Conservation (phyloP, 2,888 invertebrate species). For the Diloba caeruleocephala region DNA sequence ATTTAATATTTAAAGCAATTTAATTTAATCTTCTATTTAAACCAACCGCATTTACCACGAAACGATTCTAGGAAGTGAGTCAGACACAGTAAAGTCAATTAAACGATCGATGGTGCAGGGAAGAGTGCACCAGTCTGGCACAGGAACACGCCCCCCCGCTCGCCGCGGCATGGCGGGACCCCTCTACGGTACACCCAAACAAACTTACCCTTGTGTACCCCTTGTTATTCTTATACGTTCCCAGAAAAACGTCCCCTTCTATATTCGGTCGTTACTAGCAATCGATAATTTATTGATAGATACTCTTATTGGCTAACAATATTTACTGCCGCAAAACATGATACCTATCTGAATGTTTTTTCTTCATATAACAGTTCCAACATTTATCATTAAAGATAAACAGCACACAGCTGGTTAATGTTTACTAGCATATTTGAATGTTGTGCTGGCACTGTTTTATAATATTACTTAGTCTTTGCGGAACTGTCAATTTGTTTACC, state of each 20-base stretch:
- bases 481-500: constrained; percentile 52
- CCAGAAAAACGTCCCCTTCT: constrained; percentile 49
- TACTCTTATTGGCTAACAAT: constrained; percentile 14
- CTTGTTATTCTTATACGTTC: constrained; percentile 54
- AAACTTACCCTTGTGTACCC: constrained; percentile 60
- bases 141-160: constrained; percentile 53
- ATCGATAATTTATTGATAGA: constrained; percentile 33
- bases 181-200: constrained; percentile 63
- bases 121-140: constrained; percentile 70
- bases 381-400: constrained; percentile 27
- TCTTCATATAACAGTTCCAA: constrained; percentile 26
- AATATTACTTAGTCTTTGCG: constrained; percentile 46
- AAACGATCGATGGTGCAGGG: constrained; percentile 74
- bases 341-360: constrained; percentile 13
- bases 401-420: constrained; percentile 41
- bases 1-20: constrained; percentile 12
- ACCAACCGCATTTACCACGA: constrained; percentile 27
- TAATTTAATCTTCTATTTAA: constrained; percentile 11
- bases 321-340: constrained; percentile 5
- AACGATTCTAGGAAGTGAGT: constrained; percentile 61
- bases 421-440: constrained; percentile 33
- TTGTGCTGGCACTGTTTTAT: constrained; percentile 14
- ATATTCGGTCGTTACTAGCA: constrained; percentile 22
- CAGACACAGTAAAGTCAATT: constrained; percentile 75
- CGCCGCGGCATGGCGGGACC: constrained; percentile 46